Evolutionary conservation across 2,888 invertebrate genomes (phyloP).

Genomic region (Arctia plantaginis): DNA sequence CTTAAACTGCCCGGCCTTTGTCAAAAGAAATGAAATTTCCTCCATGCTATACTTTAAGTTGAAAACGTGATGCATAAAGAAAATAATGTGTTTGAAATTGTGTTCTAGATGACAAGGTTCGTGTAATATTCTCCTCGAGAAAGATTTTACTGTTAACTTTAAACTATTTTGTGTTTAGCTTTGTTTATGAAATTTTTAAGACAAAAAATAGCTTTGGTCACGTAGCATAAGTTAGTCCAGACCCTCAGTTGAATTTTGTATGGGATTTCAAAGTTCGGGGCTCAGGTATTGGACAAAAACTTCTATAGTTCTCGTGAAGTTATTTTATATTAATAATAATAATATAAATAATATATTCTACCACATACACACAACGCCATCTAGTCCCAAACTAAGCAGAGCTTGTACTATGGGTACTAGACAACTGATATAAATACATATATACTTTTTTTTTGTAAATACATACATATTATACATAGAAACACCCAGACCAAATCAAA

Average conservation of each 20-base stretch:
- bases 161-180: neutral
- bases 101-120: constrained; percentile 11
- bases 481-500: too few relatives aligned
- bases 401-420: too few relatives aligned
- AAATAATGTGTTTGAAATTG: constrained; percentile 22
- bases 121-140: neutral
- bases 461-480: too few relatives aligned
- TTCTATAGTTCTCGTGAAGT: neutral
- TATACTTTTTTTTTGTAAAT: too few relatives aligned
- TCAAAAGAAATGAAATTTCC: constrained; percentile 47
- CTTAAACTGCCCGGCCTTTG: constrained; percentile 30
- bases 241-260: neutral
- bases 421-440: too few relatives aligned
- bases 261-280: neutral
- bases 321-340: neutral
- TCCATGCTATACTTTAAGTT: constrained; percentile 27
- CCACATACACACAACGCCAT: too few relatives aligned
- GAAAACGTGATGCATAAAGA: constrained; percentile 20
- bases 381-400: too few relatives aligned
- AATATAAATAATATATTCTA: too few relatives aligned
- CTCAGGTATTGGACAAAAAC: too few relatives aligned
- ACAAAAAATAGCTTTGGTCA: neutral
- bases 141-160: neutral
- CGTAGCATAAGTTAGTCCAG: too few relatives aligned
- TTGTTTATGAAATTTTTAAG: neutral